Percentiles rank a stretch among this genome's conserved stretches.
These are phyloP conservation scores for Nothoprocta perdicaria DNA, from an alignment of 2,113 vertebrate species.

Conservation along the genomic window DNA sequence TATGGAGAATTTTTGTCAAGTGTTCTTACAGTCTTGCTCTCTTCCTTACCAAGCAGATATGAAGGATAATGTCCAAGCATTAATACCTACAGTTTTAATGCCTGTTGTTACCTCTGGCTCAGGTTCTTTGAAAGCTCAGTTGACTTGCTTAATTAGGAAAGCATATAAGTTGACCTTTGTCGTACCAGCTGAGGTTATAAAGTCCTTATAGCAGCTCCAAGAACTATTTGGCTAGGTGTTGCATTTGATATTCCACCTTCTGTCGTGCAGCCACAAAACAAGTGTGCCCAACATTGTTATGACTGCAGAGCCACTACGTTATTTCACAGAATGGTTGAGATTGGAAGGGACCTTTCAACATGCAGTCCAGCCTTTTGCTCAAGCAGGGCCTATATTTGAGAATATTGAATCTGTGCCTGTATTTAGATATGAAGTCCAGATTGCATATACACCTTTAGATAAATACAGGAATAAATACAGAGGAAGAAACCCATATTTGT, in stretches of 20 bases:
- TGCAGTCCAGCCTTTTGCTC: too few relatives aligned
- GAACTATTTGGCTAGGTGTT: background rate
- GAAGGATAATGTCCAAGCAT: background rate
- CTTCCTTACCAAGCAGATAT: background rate
- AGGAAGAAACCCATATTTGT: background rate
- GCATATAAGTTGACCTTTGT: background rate
- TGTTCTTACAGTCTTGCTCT: background rate
- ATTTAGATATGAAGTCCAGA: rapidly evolving
- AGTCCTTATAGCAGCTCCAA: background rate
- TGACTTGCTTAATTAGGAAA: background rate
- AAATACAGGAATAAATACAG: background rate
- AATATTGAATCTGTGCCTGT: background rate
- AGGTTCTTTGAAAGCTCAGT: background rate
- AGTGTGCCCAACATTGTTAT: background rate
- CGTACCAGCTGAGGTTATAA: background rate
- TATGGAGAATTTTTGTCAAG: background rate
- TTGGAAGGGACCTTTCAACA: too few relatives aligned
- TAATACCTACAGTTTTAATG: background rate
- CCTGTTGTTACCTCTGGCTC: background rate
- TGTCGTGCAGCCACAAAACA: background rate
- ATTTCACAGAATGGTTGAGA: too few relatives aligned
- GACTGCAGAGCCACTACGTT: background rate
- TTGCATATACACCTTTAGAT: background rate
- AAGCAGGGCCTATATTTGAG: background rate
- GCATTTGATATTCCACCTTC: background rate